Evolutionary conservation across 2,797 vertebrate species (phyloP).

Genomic region (Propithecus deckenii): DNA sequence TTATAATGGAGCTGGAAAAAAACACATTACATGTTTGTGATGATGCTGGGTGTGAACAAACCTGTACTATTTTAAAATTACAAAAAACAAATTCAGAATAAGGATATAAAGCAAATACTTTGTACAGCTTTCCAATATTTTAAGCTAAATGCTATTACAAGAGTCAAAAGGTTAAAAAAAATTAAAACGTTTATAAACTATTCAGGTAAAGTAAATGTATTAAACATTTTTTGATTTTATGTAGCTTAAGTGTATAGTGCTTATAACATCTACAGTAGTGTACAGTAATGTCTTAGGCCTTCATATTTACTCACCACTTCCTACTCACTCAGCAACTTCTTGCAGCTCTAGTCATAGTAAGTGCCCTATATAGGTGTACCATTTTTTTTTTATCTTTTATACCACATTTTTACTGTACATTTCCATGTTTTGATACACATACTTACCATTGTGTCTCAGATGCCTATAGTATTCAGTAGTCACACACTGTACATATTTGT

Average conservation of each 20-base stretch:
- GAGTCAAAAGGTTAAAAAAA: not conserved
- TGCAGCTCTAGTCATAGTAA: not conserved
- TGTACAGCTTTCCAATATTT: not conserved
- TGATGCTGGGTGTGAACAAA: not conserved
- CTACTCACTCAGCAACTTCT: not conserved
- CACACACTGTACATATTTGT: not conserved
- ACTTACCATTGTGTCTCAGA: not conserved
- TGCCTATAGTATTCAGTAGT: not conserved
- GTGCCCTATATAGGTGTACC: not conserved
- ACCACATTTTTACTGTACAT: not conserved
- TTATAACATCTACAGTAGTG: not conserved
- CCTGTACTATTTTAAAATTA: not conserved
- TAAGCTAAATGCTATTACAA: not conserved
- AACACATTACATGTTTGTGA: too few relatives aligned
- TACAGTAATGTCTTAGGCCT: not conserved
- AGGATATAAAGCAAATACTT: not conserved
- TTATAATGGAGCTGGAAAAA: too few relatives aligned
- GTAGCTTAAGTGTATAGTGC: not conserved
- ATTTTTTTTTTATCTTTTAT: not conserved
- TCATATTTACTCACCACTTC: not conserved
- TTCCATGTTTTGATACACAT: not conserved
- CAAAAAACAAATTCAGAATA: not conserved
- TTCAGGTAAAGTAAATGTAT: not conserved
- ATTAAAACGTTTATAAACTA: not conserved
- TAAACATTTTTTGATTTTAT: not conserved